Base-by-base conservation (phyloP, 2,113 vertebrate species). In the Ia io region DNA sequence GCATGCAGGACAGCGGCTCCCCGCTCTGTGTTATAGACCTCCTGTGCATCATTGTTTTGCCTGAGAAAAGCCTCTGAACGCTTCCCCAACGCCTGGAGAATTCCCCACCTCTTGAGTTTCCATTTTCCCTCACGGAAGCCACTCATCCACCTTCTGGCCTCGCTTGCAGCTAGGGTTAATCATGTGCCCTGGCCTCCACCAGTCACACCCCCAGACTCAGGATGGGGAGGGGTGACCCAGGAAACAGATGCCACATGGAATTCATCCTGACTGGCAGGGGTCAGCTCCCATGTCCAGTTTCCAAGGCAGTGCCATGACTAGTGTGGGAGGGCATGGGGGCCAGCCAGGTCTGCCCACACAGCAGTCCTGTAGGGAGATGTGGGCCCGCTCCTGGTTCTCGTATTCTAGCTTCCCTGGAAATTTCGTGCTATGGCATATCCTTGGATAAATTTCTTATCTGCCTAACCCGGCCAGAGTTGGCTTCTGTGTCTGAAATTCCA, bases 1-100 rank as follows among this genome's bases (percentile, higher is more conserved):
- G 28, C 2, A 0, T 51, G 35, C 10, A 40, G 6, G 35, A 23
- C 1, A 30, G 47, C 0, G 0, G 9, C 13, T 35, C 17, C 42
- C 42, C 22, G 0, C 10, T 16, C 16, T 11, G 51, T 47, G 4
- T 44, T 10, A 25, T 6, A 44, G 44, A 44, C 22, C 1, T 0
- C 73, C 63, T 7, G 20, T 22, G 20, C 40, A 20, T 32, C n/a
- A 14, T 44, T 69, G 14, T 32, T 80, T 40, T 47, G 37, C 37
- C 84, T 80, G 40, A 23, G 47, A 37, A 40, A 14, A 2, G 16
- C 47, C 32, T 18, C 85, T n/a, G 35, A 42, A 35, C 1, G 6
- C 14, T 32, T 30, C 69, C 1, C 32, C 71, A 16, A 1, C 3
- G 11, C 6, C 84, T 49, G 67, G 32, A 3, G 51, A 86, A 18